phyloP scores from a whole-genome alignment of 2,113 vertebrate species.

The Holacanthus passer region DNA sequence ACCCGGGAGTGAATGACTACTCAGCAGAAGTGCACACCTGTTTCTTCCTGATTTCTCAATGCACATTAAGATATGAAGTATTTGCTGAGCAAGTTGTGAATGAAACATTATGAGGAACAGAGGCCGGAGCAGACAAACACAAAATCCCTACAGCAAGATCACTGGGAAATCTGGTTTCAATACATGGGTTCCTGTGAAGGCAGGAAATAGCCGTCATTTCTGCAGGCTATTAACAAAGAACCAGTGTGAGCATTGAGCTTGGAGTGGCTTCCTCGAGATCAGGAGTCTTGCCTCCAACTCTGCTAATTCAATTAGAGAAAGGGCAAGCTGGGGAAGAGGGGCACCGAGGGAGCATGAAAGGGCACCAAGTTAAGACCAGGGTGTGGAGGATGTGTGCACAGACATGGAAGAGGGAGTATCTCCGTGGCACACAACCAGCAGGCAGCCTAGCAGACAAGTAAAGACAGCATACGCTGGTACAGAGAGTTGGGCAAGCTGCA shows the following conservation, averaged over 20 bases:
- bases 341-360: conserved; percentile 52
- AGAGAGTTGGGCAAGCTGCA: conserved; percentile 46
- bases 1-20: background rate
- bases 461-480: conserved; percentile 29
- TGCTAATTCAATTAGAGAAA: conserved; percentile 75
- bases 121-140: conserved; percentile 16
- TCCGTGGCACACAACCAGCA: conserved; percentile 47
- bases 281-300: conserved; percentile 64
- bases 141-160: conserved; percentile 55
- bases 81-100: conserved; percentile 18
- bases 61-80: background rate
- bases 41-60: conserved; percentile 4
- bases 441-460: conserved; percentile 42
- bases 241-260: conserved; percentile 76
- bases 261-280: conserved; percentile 50
- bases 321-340: conserved; percentile 35
- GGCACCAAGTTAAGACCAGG: conserved; percentile 32
- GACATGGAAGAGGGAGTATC: conserved; percentile 49
- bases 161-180: conserved; percentile 88
- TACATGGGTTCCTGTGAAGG: conserved; percentile 86
- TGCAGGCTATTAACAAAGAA: conserved; percentile 87
- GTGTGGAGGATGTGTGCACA: conserved; percentile 47
- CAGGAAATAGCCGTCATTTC: conserved; percentile 89
- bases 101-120: conserved; percentile 14
- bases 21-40: background rate